Conservation (phyloP, 2,888 invertebrate genomes). For the Patella depressa region DNA sequence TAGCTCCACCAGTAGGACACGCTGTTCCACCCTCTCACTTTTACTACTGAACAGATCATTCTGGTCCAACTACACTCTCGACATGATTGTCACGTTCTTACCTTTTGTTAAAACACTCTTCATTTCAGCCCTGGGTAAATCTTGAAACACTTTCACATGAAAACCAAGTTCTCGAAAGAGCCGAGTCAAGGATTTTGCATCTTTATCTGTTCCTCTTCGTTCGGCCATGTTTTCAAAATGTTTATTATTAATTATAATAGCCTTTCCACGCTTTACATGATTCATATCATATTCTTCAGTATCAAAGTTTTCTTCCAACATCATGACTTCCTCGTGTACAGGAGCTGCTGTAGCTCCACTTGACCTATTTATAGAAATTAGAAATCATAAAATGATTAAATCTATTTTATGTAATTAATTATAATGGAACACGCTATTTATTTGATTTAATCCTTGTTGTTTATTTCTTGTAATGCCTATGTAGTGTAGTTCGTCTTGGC, state of each 20-base stretch:
- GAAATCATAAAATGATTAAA: no score
- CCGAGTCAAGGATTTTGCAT: constrained; percentile 82
- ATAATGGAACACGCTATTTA: no score
- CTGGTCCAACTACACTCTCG: no score
- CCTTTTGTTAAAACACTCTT: constrained; percentile 78
- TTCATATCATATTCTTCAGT: constrained; percentile 85
- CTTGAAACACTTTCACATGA: constrained; percentile 79
- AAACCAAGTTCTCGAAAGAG: constrained; percentile 74
- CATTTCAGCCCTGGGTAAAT: constrained; percentile 81
- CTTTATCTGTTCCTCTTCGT: constrained; percentile 85
- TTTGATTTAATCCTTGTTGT: no score
- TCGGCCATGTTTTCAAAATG: constrained; percentile 75
- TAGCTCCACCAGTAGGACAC: no score
- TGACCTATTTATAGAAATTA: no score
- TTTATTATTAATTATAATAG: constrained; percentile 92
- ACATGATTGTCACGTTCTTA: constrained; percentile 52
- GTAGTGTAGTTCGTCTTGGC: no score
- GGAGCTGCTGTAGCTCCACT: background rate
- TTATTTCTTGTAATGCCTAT: no score
- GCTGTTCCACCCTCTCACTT: no score
- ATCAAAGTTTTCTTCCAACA: constrained; percentile 42
- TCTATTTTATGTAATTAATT: no score
- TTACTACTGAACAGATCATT: no score
- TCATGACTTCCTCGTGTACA: constrained; percentile 14
- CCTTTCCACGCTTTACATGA: constrained; percentile 83